Percentiles rank a stretch among this genome's conserved stretches.
phyloP scores from a whole-genome alignment of 2,113 vertebrate genomes.

The Podocnemis expansa region DNA sequence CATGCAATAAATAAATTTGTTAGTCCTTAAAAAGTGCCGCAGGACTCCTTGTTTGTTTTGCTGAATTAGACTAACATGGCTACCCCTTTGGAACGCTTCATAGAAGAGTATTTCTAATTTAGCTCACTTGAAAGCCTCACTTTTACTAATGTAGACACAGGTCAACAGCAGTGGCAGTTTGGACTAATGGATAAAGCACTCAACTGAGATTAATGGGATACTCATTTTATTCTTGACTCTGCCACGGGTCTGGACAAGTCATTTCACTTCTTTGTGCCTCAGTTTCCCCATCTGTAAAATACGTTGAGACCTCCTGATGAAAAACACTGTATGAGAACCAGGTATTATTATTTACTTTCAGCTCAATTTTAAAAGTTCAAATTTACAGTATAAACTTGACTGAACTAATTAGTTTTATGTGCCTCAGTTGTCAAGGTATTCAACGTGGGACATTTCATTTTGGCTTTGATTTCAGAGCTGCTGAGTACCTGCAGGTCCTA shows the following conservation, averaged over 20 bases:
- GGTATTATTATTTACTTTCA: neutral
- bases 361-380: neutral
- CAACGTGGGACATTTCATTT: neutral
- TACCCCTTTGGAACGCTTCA: too few relatives aligned
- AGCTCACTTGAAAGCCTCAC: neutral
- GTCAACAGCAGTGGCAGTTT: neutral
- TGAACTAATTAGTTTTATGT: neutral
- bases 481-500: neutral
- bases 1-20: too few relatives aligned
- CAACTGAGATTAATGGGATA: neutral
- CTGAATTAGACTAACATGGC: too few relatives aligned
- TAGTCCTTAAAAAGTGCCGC: too few relatives aligned
- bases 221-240: neutral
- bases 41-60: too few relatives aligned
- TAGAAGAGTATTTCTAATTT: neutral
- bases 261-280: neutral
- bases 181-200: neutral
- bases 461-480: neutral
- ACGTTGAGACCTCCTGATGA: neutral
- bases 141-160: neutral
- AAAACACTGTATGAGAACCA: neutral
- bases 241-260: neutral
- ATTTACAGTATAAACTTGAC: neutral
- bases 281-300: neutral
- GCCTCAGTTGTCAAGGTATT: neutral